Conservation (phyloP, 1,140 invertebrate species). For the Drosophila santomea region DNA sequence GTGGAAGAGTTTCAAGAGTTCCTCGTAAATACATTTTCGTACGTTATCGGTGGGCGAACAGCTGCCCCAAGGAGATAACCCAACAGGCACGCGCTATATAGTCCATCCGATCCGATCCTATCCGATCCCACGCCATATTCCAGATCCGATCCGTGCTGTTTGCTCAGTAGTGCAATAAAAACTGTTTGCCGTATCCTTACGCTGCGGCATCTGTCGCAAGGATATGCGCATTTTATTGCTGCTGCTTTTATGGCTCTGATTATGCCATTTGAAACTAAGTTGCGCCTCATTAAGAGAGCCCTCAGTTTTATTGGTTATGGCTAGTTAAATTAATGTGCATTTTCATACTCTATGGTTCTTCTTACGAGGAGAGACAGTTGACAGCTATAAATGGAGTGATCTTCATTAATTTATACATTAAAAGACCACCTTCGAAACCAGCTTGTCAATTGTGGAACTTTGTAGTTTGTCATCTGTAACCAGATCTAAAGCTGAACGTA, state of each 20-base stretch:
- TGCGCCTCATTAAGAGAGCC: constrained; percentile 63
- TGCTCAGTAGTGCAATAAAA: constrained; percentile 68
- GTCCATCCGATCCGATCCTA: constrained; percentile 16
- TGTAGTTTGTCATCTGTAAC: background rate
- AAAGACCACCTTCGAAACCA: constrained; percentile 12
- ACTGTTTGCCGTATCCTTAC: constrained; percentile 63
- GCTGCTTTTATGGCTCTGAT: constrained; percentile 63
- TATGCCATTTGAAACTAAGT: constrained; percentile 61
- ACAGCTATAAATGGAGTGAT: constrained; percentile 13
- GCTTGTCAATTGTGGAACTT: background rate
- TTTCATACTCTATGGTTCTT: constrained; percentile 32
- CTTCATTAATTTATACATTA: background rate
- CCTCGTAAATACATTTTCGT: constrained; percentile 41
- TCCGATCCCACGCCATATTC: constrained; percentile 5
- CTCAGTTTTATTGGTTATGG: constrained; percentile 48
- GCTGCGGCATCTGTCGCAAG: constrained; percentile 58
- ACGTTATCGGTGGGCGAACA: constrained; percentile 38
- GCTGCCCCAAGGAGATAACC: constrained; percentile 60
- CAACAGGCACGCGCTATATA: constrained; percentile 42
- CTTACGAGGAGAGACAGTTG: constrained; percentile 15
- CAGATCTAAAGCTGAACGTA: too few species aligned
- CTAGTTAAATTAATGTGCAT: constrained; percentile 26
- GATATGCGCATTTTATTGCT: constrained; percentile 23
- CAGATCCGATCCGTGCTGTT: constrained; percentile 38
- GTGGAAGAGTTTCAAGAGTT: constrained; percentile 49